A percentile compares a stretch with the other conserved stretches of the same genome.
Conservation (phyloP, 2,888 invertebrate genomes). For the Aphodius sticticus region DNA sequence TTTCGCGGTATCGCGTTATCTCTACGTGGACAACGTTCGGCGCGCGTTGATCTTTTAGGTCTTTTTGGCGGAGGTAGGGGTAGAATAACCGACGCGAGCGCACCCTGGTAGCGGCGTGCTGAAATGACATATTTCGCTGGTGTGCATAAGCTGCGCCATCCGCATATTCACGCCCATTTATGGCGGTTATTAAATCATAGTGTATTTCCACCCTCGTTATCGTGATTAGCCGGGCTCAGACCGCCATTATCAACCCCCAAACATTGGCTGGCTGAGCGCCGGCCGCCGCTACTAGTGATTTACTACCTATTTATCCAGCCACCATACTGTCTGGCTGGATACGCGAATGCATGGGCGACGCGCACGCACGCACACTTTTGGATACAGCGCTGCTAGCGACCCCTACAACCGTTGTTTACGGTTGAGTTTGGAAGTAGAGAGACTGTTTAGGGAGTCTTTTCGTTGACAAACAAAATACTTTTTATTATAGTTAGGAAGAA, state of each 20-base stretch:
- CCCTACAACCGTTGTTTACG: no score
- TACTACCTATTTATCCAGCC: conserved; percentile 39
- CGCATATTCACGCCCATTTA: conserved; percentile 38
- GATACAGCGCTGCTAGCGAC: background rate
- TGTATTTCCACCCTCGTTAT: conserved; percentile 41
- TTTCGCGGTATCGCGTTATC: background rate
- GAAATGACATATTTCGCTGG: conserved; percentile 28
- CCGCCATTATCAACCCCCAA: conserved; percentile 42
- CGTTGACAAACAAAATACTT: no score
- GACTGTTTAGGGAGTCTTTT: no score
- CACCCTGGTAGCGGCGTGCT: conserved; percentile 5
- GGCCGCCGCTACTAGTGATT: conserved; percentile 34
- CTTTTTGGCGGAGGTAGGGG: background rate
- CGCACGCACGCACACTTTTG: conserved; percentile 16
- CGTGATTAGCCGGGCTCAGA: conserved; percentile 42
- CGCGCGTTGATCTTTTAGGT: background rate
- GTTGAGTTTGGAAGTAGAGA: no score
- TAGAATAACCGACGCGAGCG: background rate
- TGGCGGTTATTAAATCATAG: conserved; percentile 43
- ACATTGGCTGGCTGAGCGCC: conserved; percentile 34
- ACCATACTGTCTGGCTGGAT: conserved; percentile 28
- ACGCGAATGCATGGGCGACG: background rate
- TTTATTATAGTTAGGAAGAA: no score
- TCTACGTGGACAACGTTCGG: background rate
- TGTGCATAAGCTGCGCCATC: conserved; percentile 9